These are phyloP conservation scores for Dryococelus australis DNA, from an alignment of 2,888 invertebrate genomes.

Conservation along the genomic window DNA sequence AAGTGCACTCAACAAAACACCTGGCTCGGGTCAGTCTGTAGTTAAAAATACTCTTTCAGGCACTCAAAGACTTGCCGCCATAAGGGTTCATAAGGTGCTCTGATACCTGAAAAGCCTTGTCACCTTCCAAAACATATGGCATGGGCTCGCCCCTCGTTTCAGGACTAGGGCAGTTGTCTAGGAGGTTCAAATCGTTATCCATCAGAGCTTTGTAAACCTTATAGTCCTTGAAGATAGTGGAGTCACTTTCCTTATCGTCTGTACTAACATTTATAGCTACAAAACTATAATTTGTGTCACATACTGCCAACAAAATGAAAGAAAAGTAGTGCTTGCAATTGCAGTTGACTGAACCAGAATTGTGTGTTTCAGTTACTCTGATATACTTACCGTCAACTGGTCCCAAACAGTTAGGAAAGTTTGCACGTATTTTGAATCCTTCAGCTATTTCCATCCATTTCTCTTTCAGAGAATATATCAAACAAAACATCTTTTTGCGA, in stretches of 20 bases:
- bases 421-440: background rate
- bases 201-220: slow-evolving; percentile 20
- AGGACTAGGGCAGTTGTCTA: background rate
- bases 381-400: slow-evolving; percentile 11
- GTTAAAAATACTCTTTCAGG: background rate
- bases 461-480: too few species aligned
- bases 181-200: slow-evolving; percentile 2
- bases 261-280: slow-evolving; percentile 16
- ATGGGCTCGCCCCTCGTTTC: slow-evolving; percentile 18
- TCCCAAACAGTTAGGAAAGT: slow-evolving; percentile 17
- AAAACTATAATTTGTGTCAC: slow-evolving; percentile 19
- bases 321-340: too few species aligned
- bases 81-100: slow-evolving; percentile 17
- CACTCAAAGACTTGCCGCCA: background rate
- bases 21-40: background rate
- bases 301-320: slow-evolving; percentile 24
- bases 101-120: background rate
- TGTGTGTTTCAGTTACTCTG: background rate
- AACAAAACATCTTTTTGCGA: too few species aligned
- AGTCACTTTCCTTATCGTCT: too few species aligned
- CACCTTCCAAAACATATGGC: background rate
- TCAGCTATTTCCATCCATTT: background rate
- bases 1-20: too few species aligned
- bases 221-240: too few species aligned
- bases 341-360: slow-evolving; percentile 18